Evolutionary conservation across 2,888 invertebrate genomes (phyloP).

Genomic region (Timandra comae): DNA sequence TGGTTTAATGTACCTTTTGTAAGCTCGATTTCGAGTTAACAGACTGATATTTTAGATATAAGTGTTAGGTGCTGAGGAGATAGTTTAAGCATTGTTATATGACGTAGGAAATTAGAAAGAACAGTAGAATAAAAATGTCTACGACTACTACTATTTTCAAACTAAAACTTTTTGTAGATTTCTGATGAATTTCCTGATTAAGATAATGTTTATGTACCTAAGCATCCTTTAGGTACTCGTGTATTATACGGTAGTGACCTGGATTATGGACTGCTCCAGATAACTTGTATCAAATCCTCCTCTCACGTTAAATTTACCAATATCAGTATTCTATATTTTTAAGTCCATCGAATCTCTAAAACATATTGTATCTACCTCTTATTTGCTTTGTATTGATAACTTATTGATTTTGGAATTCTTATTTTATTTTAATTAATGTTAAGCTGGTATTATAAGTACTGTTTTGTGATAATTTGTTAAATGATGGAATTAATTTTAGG

Average conservation of each 20-base stretch:
- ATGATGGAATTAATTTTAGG: conserved; percentile 25
- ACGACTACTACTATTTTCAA: conserved; percentile 20
- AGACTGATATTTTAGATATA: conserved; percentile 68
- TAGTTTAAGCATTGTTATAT: conserved; percentile 44
- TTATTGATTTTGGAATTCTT: conserved; percentile 55
- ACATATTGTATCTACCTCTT: conserved; percentile 71
- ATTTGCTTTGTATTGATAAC: conserved; percentile 59
- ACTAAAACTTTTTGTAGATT: conserved; percentile 9
- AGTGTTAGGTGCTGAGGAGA: conserved; percentile 59
- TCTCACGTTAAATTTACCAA: conserved; percentile 56
- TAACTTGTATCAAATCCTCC: conserved; percentile 19
- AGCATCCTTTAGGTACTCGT: not conserved
- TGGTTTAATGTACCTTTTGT: conserved; percentile 40
- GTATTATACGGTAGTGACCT: conserved; percentile 3
- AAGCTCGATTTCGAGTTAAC: conserved; percentile 65
- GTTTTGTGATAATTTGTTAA: conserved; percentile 63
- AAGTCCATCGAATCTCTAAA: conserved; percentile 60
- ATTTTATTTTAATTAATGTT: conserved; percentile 26
- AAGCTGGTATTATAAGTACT: conserved; percentile 27
- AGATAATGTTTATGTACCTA: not conserved
- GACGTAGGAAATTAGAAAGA: conserved; percentile 4
- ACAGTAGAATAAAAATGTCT: too few relatives aligned
- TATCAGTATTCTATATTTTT: conserved; percentile 66
- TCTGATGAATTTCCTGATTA: too few relatives aligned
- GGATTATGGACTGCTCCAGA: conserved; percentile 2